Evolutionary conservation across 2,888 invertebrate species (phyloP), one percentile per base, ranked within the genome.

Genomic region (Stratiomys singularior): DNA sequence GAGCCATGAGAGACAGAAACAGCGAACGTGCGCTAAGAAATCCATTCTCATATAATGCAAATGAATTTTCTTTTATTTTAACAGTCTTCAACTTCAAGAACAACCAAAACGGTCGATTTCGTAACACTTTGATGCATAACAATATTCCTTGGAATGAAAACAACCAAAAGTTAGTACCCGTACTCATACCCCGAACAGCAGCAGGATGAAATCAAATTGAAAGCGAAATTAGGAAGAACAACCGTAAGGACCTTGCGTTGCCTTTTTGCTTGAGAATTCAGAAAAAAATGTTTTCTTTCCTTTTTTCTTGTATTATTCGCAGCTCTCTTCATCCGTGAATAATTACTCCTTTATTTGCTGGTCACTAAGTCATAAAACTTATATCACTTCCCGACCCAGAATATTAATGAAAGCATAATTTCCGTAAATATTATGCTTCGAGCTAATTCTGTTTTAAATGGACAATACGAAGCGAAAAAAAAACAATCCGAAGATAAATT

Each of bases 351-450:
- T 71, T 77, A 72, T 77, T 77, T 77, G 72, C 72, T 71, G 56
- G 77, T 64, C 74, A 64, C 72, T 72, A 77, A 77, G 77, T 77
- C 77, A 77, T 77, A 77, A 77, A 77, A 74, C 64, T 64, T 76
- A 76, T 76, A 37, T 46, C 64, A 72, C 23, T 72, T 46, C 52
- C 69, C 28, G 21, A 18, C 23, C 18, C 30, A 27, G 77, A 77
- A 77, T 77, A 77, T 77, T 77, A 77, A 77, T 77, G 72, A 77
- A 52, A n/a, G n/a, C 46, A 63, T 46, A 63, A 72, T 63, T 63
- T 63, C 46, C 44, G 30, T 63, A 63, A 76, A 18, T 52, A 46
- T 67, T 67, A 67, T 67, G 67, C 67, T 46, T 7, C 9, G 67
- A 52, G n/a, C 15, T 13, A n/a, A 15, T 52, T 15, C 18, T 52